phyloP scores from a whole-genome alignment of 2,888 invertebrate genomes.

The Tenthredo distinguenda region DNA sequence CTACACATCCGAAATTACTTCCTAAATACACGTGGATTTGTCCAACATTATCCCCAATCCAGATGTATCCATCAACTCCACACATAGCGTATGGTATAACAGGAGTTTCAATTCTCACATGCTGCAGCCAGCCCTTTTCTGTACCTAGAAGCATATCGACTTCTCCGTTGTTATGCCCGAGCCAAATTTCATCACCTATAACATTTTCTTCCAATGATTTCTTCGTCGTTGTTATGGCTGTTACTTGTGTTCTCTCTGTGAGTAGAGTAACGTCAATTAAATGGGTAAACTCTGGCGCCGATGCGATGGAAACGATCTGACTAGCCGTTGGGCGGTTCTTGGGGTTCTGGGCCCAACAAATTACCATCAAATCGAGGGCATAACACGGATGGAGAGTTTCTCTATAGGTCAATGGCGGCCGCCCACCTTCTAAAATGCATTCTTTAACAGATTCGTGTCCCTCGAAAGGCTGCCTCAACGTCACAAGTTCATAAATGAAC shows the following conservation, averaged over 20 bases:
- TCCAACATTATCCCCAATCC: conserved; percentile 95
- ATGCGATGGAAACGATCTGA: conserved; percentile 94
- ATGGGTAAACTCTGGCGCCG: conserved; percentile 96
- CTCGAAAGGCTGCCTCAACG: conserved; percentile 96
- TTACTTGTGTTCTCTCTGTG: conserved; percentile 84
- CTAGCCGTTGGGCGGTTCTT: conserved; percentile 95
- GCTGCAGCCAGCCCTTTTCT: conserved; percentile 83
- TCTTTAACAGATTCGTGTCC: conserved; percentile 98
- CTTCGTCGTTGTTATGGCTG: conserved; percentile 79
- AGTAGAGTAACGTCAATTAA: conserved; percentile 89
- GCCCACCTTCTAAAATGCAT: conserved; percentile 95
- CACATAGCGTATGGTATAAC: conserved; percentile 86
- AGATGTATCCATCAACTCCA: conserved; percentile 87
- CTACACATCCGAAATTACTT: conserved; percentile 75
- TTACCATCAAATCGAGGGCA: conserved; percentile 95
- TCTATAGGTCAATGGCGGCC: conserved; percentile 92
- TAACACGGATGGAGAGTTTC: conserved; percentile 92
- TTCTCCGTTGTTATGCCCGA: conserved; percentile 84
- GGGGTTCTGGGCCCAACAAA: conserved; percentile 96
- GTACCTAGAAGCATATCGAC: conserved; percentile 83
- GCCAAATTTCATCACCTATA: conserved; percentile 84
- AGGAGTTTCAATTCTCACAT: conserved; percentile 79
- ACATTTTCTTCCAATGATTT: conserved; percentile 71
- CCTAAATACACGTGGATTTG: conserved; percentile 90
- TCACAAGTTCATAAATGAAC: conserved; percentile 97